Evolutionary conservation across 92 coral and sea anemone species (phyloP).

Genomic region (Porites rus): DNA sequence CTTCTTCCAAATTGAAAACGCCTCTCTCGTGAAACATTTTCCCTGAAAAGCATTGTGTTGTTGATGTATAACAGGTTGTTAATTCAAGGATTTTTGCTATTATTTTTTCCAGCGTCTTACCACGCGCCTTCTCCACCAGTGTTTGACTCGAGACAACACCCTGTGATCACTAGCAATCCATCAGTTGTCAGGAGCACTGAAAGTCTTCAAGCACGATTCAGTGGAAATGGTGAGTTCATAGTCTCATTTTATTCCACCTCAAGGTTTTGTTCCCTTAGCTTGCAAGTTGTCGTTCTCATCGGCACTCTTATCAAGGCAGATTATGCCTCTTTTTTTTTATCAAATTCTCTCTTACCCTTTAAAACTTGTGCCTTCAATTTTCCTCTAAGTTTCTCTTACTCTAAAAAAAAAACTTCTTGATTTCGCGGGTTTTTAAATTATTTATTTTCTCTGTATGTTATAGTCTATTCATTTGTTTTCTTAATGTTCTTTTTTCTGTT

Average conservation of each 20-base stretch:
- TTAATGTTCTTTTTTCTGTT: not conserved
- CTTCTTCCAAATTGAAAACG: conserved; percentile 4
- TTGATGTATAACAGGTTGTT: not conserved
- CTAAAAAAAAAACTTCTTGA: too few relatives aligned
- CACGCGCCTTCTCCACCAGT: conserved; percentile 73
- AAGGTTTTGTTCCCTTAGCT: too few relatives aligned
- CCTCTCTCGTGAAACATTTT: not conserved
- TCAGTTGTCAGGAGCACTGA: conserved; percentile 73
- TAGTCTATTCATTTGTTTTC: not conserved
- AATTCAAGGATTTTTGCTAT: not conserved
- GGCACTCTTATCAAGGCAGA: not conserved
- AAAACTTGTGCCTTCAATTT: too few relatives aligned
- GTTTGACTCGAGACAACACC: conserved; percentile 87
- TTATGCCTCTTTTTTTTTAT: not conserved
- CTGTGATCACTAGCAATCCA: conserved; percentile 85
- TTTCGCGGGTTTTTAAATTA: not conserved
- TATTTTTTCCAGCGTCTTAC: conserved; percentile 45
- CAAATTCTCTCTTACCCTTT: not conserved
- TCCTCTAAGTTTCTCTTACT: not conserved
- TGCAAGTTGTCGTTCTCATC: conserved; percentile 15
- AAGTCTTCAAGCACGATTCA: conserved; percentile 67
- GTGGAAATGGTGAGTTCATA: conserved; percentile 52
- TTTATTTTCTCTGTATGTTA: too few relatives aligned
- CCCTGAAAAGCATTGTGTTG: conserved; percentile 26
- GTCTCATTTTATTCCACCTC: not conserved